Percentiles rank a stretch among this genome's conserved stretches.
Conservation (phyloP, 2,113 vertebrate species). For the cattle (Bos taurus) region ARS-UCD2.0 NC_037335.1:54258501-54259000, state of each 20-base stretch:
- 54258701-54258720: neutral
- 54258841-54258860: neutral
- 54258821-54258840: neutral
- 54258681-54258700: neutral
- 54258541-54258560: neutral
- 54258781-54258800: neutral
- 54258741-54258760: neutral
- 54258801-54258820: neutral
- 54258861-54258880: neutral
- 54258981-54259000: neutral
- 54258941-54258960: too few relatives aligned
- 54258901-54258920: neutral
- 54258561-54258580: neutral
- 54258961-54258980: accelerated
- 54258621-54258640: neutral
- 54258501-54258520: neutral
- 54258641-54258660: neutral
- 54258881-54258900: neutral
- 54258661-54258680: neutral
- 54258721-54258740: neutral
- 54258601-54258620: neutral
- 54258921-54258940: neutral
- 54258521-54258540: neutral
- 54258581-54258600: neutral
- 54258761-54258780: too few relatives aligned